phyloP scores from a whole-genome alignment of 2,888 invertebrate genomes.

The Nomada flava region DNA sequence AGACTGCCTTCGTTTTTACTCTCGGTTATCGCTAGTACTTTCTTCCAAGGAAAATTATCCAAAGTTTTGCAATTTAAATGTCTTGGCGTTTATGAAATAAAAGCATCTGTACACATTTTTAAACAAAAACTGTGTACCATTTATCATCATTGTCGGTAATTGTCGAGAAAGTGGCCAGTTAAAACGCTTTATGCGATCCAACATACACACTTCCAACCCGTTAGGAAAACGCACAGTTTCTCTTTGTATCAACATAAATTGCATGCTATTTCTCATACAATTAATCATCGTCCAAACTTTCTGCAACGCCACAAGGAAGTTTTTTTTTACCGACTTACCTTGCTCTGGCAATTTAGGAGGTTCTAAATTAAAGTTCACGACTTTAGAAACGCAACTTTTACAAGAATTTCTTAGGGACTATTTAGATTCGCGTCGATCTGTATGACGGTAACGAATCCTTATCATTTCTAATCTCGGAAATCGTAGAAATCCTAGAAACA shows the following conservation, averaged over 20 bases:
- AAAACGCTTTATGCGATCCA: background rate
- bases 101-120: no score
- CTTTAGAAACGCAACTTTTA: background rate
- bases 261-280: background rate
- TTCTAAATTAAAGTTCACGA: background rate
- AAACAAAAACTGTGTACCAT: background rate
- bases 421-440: background rate
- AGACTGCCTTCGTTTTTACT: no score
- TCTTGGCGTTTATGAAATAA: no score
- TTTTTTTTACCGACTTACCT: constrained; percentile 22
- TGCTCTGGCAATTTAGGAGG: constrained; percentile 5
- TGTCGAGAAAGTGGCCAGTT: constrained; percentile 13
- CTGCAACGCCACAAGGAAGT: background rate
- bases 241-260: background rate
- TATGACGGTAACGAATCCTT: background rate
- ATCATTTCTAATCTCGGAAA: background rate
- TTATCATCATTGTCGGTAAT: background rate
- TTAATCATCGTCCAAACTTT: background rate
- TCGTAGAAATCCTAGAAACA: background rate
- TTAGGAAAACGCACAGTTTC: background rate
- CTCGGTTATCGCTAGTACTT: no score
- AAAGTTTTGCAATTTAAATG: no score
- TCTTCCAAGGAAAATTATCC: no score
- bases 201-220: background rate
- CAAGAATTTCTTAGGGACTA: background rate